A percentile compares a stretch with the other conserved stretches of the same genome.
Conservation (phyloP, 2,888 invertebrate genomes). For the Thymelicus acteon region DNA sequence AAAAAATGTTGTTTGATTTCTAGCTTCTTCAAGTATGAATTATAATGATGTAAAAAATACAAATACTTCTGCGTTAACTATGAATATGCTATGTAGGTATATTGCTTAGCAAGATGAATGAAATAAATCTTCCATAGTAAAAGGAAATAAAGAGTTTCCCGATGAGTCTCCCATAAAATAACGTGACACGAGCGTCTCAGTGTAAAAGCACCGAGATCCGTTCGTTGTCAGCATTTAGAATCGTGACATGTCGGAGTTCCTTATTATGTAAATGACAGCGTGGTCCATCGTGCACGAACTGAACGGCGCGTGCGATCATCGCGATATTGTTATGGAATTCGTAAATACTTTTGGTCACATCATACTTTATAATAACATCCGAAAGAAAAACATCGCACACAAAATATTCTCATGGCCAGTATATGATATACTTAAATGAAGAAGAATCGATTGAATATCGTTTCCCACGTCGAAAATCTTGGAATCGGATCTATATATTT, state of each 20-base stretch:
- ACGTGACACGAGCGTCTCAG: background rate
- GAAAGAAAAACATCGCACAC: background rate
- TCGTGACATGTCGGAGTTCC: constrained; percentile 21
- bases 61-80: too few relatives aligned
- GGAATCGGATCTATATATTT: too few relatives aligned
- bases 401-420: constrained; percentile 8
- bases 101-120: too few relatives aligned
- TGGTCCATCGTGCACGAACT: background rate
- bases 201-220: background rate
- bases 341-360: constrained; percentile 6
- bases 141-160: too few relatives aligned
- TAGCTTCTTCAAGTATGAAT: too few relatives aligned
- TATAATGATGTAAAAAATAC: too few relatives aligned
- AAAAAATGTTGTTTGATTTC: too few relatives aligned
- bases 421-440: background rate
- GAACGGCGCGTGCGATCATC: constrained; percentile 8
- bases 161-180: background rate
- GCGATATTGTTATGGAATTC: constrained; percentile 17
- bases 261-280: constrained; percentile 19
- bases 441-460: constrained; percentile 2
- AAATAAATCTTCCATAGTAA: too few relatives aligned
- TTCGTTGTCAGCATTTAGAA: background rate
- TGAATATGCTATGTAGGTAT: too few relatives aligned
- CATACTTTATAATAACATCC: constrained; percentile 6
- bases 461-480: too few relatives aligned